A percentile compares a stretch with the other conserved stretches of the same genome.
Evolutionary conservation across 2,113 vertebrate species (phyloP).

Genomic region (Xiphophorus maculatus): DNA sequence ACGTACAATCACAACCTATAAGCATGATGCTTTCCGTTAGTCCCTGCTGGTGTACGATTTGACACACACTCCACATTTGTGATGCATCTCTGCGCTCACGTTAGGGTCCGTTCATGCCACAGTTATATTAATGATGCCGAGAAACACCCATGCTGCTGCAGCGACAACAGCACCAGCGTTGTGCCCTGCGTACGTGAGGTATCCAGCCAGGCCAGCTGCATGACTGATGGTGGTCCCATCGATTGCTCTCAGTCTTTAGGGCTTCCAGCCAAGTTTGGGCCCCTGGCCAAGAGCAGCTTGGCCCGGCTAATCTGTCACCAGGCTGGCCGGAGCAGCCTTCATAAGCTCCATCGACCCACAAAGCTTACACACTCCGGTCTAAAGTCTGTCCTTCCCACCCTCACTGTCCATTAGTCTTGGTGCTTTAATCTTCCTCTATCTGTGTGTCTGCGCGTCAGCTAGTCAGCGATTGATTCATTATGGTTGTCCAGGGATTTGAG

Average conservation of each 20-base stretch:
- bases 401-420: conserved; percentile 74
- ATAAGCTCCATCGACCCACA: conserved; percentile 74
- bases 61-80: conserved; percentile 1
- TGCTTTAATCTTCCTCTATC: conserved; percentile 76
- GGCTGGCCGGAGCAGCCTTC: conserved; percentile 68
- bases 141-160: conserved; percentile 46
- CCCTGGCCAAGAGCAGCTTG: conserved; percentile 71
- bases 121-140: conserved; percentile 55
- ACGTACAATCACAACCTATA: background rate
- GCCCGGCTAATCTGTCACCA: conserved; percentile 75
- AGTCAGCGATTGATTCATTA: conserved; percentile 72
- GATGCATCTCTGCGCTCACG: conserved; percentile 22
- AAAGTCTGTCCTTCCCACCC: conserved; percentile 70
- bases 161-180: conserved; percentile 53
- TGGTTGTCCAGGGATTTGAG: conserved; percentile 54
- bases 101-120: conserved; percentile 34
- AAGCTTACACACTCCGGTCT: conserved; percentile 66
- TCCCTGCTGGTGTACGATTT: background rate
- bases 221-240: conserved; percentile 78
- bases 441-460: conserved; percentile 66
- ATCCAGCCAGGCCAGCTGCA: conserved; percentile 66
- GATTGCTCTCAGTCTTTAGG: conserved; percentile 70
- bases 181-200: conserved; percentile 51
- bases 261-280: conserved; percentile 73
- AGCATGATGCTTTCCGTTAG: background rate